These are phyloP conservation scores for Cyphomyrmex costatus DNA, from an alignment of 1,140 invertebrate species.

Conservation along the genomic window DNA sequence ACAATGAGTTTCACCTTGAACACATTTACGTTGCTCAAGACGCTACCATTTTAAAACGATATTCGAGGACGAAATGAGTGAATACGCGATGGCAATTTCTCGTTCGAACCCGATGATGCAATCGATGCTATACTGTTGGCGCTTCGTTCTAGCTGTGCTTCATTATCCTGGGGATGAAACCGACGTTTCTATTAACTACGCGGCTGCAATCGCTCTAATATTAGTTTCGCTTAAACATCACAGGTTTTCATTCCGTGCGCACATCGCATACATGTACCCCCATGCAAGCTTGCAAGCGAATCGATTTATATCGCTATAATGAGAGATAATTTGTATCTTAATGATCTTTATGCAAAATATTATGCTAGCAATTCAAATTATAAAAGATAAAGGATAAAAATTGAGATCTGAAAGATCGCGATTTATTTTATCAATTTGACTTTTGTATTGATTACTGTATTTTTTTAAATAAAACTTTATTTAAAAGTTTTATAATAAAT, in stretches of 20 bases:
- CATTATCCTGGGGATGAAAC: conserved; percentile 50
- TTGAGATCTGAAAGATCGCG: background rate
- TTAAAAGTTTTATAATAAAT: background rate
- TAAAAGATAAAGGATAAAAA: background rate
- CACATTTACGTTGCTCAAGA: background rate
- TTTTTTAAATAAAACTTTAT: background rate
- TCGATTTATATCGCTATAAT: conserved; percentile 22
- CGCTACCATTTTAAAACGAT: background rate
- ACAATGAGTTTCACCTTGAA: background rate
- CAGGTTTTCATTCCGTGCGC: conserved; percentile 51
- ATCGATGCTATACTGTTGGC: conserved; percentile 48
- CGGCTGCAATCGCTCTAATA: conserved; percentile 57
- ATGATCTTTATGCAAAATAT: conserved; percentile 13
- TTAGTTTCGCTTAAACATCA: conserved; percentile 64
- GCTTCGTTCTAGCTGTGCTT: conserved; percentile 42
- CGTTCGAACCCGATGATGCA: conserved; percentile 51
- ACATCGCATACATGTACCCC: background rate
- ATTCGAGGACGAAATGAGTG: conserved; percentile 43
- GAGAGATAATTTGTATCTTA: conserved; percentile 7
- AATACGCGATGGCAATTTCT: conserved; percentile 53
- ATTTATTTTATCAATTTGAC: background rate
- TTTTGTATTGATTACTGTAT: background rate
- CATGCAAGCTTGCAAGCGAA: background rate
- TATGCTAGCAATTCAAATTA: background rate
- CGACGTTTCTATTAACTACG: conserved; percentile 60